These are phyloP conservation scores for Anomalospiza imberbis DNA, from an alignment of 2,797 vertebrate species.

Conservation along the genomic window DNA sequence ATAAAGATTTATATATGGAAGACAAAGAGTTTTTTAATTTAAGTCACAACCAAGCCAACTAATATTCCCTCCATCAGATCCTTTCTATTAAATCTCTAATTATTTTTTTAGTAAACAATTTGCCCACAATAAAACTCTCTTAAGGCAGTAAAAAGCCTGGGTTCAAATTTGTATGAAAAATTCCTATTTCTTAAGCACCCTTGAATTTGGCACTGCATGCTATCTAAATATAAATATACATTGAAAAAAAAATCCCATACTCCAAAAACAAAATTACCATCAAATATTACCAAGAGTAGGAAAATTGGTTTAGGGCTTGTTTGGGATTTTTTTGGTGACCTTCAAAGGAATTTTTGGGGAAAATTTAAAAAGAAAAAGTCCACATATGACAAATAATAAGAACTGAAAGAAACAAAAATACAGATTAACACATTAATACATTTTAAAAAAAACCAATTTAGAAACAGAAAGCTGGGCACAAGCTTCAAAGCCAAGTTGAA, in stretches of 20 bases:
- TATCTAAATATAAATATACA: not conserved
- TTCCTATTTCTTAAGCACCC: not conserved
- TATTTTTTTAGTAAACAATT: not conserved
- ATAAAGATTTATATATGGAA: not conserved
- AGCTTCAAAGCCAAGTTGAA: conserved; percentile 27
- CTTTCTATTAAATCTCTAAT: not conserved
- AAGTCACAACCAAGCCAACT: not conserved
- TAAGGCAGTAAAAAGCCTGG: not conserved
- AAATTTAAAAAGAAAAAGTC: not conserved
- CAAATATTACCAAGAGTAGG: not conserved
- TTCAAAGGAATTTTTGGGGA: not conserved
- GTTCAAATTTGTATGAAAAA: not conserved
- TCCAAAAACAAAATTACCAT: not conserved
- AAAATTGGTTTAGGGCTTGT: not conserved
- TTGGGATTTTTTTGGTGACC: not conserved
- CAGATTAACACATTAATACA: not conserved
- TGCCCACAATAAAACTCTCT: not conserved
- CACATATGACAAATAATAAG: not conserved
- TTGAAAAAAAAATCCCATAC: fast-evolving
- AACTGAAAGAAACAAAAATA: not conserved
- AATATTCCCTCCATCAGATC: not conserved
- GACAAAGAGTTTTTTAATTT: not conserved
- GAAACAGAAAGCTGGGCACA: conserved; percentile 1
- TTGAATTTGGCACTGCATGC: not conserved
- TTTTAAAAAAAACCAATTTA: not conserved